Evolutionary conservation across 2,797 vertebrate genomes (phyloP).

Genomic region (Zalophus californianus): DNA sequence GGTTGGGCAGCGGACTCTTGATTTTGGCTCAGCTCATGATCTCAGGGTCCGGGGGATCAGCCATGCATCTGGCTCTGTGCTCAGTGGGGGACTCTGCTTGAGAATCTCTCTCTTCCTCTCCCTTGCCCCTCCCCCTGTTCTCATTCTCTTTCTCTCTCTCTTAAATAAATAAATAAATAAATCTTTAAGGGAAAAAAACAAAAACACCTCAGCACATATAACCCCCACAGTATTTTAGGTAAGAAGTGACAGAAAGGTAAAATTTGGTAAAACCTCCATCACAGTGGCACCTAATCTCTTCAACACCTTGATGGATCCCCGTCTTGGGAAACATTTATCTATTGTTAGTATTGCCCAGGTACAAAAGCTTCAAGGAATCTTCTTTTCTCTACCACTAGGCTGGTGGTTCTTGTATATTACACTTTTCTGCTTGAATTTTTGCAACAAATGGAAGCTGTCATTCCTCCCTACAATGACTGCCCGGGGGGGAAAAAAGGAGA

Average conservation of each 20-base stretch:
- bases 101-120: background rate
- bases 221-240: background rate
- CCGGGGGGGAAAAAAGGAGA: background rate
- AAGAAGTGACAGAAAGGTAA: conserved; percentile 1
- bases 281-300: background rate
- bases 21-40: background rate
- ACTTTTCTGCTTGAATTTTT: background rate
- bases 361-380: background rate
- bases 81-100: background rate
- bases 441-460: background rate
- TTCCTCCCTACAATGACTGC: background rate
- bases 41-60: background rate
- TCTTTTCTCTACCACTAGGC: background rate
- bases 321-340: background rate
- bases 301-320: background rate
- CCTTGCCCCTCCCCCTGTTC: background rate
- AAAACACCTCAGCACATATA: background rate
- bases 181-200: background rate
- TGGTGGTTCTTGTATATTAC: background rate
- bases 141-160: background rate
- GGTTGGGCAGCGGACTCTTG: background rate
- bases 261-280: background rate
- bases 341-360: background rate
- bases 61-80: background rate
- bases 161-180: background rate